Evolutionary conservation across 2,797 vertebrate genomes (phyloP).

Genomic region (Muscicapa comitata): DNA sequence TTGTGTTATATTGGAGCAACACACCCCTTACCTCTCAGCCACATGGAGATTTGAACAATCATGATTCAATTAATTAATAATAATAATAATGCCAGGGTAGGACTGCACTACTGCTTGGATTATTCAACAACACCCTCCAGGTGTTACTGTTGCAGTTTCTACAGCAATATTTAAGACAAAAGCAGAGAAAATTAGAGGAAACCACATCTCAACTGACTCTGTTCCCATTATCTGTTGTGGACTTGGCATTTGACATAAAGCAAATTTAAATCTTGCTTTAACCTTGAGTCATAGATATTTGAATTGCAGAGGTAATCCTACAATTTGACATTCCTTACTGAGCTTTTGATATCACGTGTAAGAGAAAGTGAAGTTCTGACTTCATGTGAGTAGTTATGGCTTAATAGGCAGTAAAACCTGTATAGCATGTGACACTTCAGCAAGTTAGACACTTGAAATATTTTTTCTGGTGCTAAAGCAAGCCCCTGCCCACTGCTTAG

Average conservation of each 20-base stretch:
- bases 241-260: not conserved
- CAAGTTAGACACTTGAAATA: not conserved
- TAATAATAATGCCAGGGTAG: not conserved
- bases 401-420: not conserved
- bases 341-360: not conserved
- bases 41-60: not conserved
- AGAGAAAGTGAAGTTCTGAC: not conserved
- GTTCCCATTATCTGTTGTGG: not conserved
- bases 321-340: not conserved
- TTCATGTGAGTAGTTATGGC: not conserved
- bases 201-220: not conserved
- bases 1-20: not conserved
- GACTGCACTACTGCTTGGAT: not conserved
- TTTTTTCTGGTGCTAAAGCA: not conserved
- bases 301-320: not conserved
- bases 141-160: not conserved
- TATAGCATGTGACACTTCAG: not conserved
- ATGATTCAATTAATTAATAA: not conserved
- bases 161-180: not conserved
- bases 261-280: not conserved
- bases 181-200: not conserved
- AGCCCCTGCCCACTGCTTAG: not conserved
- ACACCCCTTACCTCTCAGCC: not conserved
- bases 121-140: not conserved
- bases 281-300: not conserved